Conservation (phyloP, 2,797 vertebrate genomes). For the Emydoidea blandingii region DNA sequence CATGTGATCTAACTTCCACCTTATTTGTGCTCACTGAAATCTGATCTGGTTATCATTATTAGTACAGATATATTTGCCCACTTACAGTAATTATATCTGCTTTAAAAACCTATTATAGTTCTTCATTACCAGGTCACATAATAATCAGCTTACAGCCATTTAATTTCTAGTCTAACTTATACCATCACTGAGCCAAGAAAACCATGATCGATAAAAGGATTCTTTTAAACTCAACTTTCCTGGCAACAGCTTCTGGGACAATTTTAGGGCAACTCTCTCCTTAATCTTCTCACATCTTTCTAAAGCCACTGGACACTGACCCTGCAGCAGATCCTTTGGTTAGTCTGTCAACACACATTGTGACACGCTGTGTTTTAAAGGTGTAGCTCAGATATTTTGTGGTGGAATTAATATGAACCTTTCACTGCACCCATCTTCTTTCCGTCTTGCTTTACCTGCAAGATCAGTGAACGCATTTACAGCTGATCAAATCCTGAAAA, state of each 20-base stretch:
- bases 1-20: not conserved
- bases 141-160: not conserved
- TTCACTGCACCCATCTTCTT: not conserved
- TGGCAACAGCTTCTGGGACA: slow-evolving; percentile 1
- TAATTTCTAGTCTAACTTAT: slow-evolving; percentile 12
- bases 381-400: fast-evolving
- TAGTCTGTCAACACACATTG: not conserved
- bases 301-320: not conserved
- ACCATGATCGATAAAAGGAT: slow-evolving; percentile 15
- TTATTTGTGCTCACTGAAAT: not conserved
- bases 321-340: not conserved
- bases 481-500: slow-evolving; percentile 5
- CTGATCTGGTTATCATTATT: not conserved
- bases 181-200: slow-evolving; percentile 9
- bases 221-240: not conserved
- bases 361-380: not conserved
- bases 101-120: not conserved
- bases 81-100: not conserved
- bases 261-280: fast-evolving
- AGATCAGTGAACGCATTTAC: slow-evolving; percentile 38
- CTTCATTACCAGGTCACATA: not conserved
- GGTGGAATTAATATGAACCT: not conserved
- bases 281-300: not conserved
- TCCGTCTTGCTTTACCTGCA: not conserved
- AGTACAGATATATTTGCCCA: not conserved